Evolutionary conservation across 1,140 invertebrate genomes (phyloP), one percentile per base, ranked within the genome.

Genomic region (Listronotus bonariensis): DNA sequence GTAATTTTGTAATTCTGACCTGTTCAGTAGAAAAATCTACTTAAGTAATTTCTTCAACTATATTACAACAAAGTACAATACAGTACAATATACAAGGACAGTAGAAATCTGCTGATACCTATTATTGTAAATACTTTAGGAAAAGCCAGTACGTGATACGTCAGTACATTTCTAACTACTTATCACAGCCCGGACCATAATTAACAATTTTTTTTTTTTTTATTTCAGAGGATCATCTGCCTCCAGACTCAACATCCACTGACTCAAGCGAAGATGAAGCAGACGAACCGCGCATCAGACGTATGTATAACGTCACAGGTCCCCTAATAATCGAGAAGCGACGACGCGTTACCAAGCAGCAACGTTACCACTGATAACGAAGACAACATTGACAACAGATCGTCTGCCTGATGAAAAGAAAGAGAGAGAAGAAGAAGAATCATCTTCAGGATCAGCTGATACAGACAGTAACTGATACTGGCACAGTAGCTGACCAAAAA

Each of bases 401-500:
- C 68, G 8, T 71, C 71, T 10, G 20, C 20, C 2, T n/a, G 72
- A 68, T 74, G 83, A 66, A 80, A 83, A 69, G 3, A 78, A 80
- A 12, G 80, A 82, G 26, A 82, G 66, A 79, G 83, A 68, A 1
- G 80, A 81, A n/a, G 79, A 82, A 3, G 79, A 78, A 20, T 79
- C 81, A 43, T 84, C 82, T 1, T 85, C 83, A 0, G 80, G 79
- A 2, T 77, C 83, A 8, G 83, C 81, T 0, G 87, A 87, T n/a
- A 86, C 86, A 36, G 86, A 86, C 67, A 87, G 84, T 26, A 86
- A 88, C 49, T n/a, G 75, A 75, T 55, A 75, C 72, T n/a, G 75
- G 75, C 18, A 76, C 75, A 1, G 83, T 86, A 1, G 86, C 86
- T 6, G 86, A 86, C 15, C 81, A 82, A n/a, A 85, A 87, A 11